Conservation (phyloP, 2,888 invertebrate genomes). For the Palloptera scutellata region DNA sequence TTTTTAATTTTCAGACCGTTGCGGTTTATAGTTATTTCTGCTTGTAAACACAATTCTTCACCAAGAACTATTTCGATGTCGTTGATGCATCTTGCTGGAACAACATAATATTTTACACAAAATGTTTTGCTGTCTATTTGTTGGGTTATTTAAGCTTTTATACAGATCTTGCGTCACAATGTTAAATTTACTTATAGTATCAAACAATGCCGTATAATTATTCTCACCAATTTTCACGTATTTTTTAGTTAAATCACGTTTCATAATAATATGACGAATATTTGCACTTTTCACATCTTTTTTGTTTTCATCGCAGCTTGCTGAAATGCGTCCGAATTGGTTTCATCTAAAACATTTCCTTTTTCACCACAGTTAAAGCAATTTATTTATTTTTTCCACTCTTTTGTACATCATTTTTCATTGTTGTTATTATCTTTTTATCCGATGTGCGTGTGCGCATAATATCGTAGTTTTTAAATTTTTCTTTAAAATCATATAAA, state of each 20-base stretch:
- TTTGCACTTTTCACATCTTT: slow-evolving; percentile 9
- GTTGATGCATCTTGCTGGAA: slow-evolving; percentile 17
- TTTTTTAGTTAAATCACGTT: not conserved
- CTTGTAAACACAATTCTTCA: slow-evolving; percentile 24
- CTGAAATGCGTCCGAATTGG: slow-evolving; percentile 7
- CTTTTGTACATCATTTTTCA: too few relatives aligned
- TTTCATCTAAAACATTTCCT: slow-evolving; percentile 22
- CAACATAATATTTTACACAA: slow-evolving; percentile 5
- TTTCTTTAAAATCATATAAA: slow-evolving; percentile 9
- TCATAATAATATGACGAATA: not conserved
- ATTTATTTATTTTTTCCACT: slow-evolving; percentile 6
- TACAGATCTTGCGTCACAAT: slow-evolving; percentile 12
- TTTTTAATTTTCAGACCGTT: slow-evolving; percentile 18
- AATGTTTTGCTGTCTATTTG: slow-evolving; percentile 12
- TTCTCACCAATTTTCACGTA: slow-evolving; percentile 6
- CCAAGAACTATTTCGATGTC: slow-evolving; percentile 26
- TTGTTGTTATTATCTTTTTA: too few relatives aligned
- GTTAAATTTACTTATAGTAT: slow-evolving; percentile 11
- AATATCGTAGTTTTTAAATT: slow-evolving; percentile 1
- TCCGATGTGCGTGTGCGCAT: too few relatives aligned
- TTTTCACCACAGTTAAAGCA: slow-evolving; percentile 21
- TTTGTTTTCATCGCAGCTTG: slow-evolving; percentile 7
- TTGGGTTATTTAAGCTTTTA: not conserved
- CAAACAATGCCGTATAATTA: not conserved
- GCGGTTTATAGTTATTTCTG: slow-evolving; percentile 26